Evolutionary conservation across 1,140 invertebrate species (phyloP).

Genomic region (Amphibalanus amphitrite): DNA sequence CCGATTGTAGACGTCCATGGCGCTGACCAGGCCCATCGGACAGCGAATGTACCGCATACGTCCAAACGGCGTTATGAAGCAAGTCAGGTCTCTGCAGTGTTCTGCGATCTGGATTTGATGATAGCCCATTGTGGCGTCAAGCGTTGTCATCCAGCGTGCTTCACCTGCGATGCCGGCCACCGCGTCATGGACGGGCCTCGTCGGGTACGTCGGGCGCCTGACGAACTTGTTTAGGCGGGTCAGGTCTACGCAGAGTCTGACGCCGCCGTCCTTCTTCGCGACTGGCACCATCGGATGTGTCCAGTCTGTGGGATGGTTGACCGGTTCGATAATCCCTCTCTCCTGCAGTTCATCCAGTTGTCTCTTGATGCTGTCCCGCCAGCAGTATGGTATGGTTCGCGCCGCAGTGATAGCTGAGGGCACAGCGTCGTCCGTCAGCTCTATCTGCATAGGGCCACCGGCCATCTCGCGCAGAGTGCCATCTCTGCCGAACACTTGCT

Average conservation of each 20-base stretch:
- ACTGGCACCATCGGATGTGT: slow-evolving; percentile 13
- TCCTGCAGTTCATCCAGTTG: slow-evolving; percentile 8
- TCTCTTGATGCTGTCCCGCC: neutral
- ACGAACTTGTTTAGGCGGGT: slow-evolving; percentile 21
- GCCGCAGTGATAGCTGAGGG: neutral
- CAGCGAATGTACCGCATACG: slow-evolving; percentile 12
- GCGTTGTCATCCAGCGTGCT: slow-evolving; percentile 12
- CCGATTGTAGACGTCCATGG: slow-evolving; percentile 18
- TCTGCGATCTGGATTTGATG: slow-evolving; percentile 20
- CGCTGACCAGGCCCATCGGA: slow-evolving; percentile 14
- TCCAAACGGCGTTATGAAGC: slow-evolving; percentile 21
- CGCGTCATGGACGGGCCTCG: slow-evolving; percentile 19
- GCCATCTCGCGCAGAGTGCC: slow-evolving; percentile 6
- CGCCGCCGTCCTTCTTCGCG: slow-evolving; percentile 8
- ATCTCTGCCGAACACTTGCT: neutral
- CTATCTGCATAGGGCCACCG: slow-evolving; percentile 4
- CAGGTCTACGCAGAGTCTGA: slow-evolving; percentile 15
- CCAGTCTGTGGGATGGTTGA: slow-evolving; percentile 11
- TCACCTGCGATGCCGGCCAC: slow-evolving; percentile 11
- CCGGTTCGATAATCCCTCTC: slow-evolving; percentile 8
- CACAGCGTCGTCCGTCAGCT: neutral
- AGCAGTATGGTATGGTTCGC: slow-evolving; percentile 8
- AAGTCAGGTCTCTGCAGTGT: slow-evolving; percentile 17
- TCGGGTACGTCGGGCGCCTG: slow-evolving; percentile 17
- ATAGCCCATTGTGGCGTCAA: slow-evolving; percentile 23